A percentile compares a stretch with the other conserved stretches of the same genome.
Evolutionary conservation across 1,140 invertebrate species (phyloP).

Genomic region (Monochamus saltuarius): DNA sequence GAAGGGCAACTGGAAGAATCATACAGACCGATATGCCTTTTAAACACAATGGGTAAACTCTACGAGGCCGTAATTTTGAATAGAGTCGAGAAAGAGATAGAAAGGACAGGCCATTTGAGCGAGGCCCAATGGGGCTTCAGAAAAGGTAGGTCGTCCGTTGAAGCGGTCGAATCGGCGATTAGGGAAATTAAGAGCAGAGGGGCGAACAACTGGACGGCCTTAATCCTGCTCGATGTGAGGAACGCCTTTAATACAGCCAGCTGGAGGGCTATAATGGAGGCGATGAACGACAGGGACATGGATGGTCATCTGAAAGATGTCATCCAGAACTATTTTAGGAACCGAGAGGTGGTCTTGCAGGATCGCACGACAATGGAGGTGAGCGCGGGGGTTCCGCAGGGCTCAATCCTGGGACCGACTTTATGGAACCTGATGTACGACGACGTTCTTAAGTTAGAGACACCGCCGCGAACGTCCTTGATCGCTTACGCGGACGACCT

Average conservation of each 20-base stretch:
- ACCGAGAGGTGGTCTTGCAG: constrained; percentile 4
- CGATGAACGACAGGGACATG: background rate
- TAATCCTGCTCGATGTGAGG: constrained; percentile 17
- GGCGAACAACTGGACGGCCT: constrained; percentile 8
- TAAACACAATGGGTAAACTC: constrained; percentile 2
- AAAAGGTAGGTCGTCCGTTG: constrained; percentile 16
- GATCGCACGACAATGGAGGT: background rate
- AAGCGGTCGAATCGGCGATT: constrained; percentile 14
- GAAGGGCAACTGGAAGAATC: background rate
- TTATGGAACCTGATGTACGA: constrained; percentile 46
- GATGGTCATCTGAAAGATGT: constrained; percentile 17
- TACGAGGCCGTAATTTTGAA: background rate
- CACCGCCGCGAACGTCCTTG: constrained; percentile 32
- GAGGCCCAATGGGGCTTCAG: constrained; percentile 1
- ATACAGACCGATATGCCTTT: background rate
- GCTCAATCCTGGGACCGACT: constrained; percentile 41
- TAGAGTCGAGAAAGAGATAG: background rate
- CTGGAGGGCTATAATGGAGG: constrained; percentile 19
- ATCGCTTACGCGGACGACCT: constrained; percentile 44
- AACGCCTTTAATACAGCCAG: constrained; percentile 26
- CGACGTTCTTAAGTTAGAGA: background rate
- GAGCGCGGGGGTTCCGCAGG: constrained; percentile 44
- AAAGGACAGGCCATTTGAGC: background rate
- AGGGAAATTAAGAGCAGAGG: background rate
- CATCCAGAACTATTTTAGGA: constrained; percentile 24